Conservation (phyloP, 2,888 invertebrate species). For the Iselma pallidipennis region DNA sequence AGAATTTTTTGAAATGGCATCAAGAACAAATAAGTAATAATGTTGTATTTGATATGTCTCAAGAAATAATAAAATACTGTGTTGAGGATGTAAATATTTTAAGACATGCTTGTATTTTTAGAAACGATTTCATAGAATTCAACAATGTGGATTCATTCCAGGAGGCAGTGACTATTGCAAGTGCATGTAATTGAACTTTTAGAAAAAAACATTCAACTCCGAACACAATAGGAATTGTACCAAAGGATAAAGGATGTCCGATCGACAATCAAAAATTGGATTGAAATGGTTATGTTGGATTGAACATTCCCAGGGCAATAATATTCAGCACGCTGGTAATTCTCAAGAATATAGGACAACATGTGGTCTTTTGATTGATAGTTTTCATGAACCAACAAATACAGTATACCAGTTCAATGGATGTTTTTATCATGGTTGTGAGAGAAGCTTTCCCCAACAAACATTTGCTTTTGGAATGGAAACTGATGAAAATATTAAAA, state of each 20-base stretch:
- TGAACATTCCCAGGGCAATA: no score
- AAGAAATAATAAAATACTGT: constrained; percentile 20
- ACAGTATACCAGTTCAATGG: constrained; percentile 14
- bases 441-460: constrained; percentile 8
- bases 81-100: constrained; percentile 19
- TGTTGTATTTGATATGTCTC: constrained; percentile 23
- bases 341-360: not conserved
- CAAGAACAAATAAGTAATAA: constrained; percentile 9
- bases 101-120: constrained; percentile 13
- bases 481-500: no score
- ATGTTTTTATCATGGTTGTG: constrained; percentile 8
- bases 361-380: constrained; percentile 1
- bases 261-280: constrained; percentile 8
- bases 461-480: not conserved
- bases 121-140: constrained; percentile 6
- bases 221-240: constrained; percentile 7
- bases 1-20: constrained; percentile 34
- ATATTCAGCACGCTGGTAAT: constrained; percentile 11
- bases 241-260: constrained; percentile 11
- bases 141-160: constrained; percentile 18
- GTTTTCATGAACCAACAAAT: constrained; percentile 5
- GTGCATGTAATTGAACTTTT: constrained; percentile 16
- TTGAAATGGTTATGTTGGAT: constrained; percentile 17
- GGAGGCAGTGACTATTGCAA: constrained; percentile 15
- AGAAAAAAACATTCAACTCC: constrained; percentile 12